Evolutionary conservation across 2,113 vertebrate genomes (phyloP).

Genomic region (Myiagra hebetior): DNA sequence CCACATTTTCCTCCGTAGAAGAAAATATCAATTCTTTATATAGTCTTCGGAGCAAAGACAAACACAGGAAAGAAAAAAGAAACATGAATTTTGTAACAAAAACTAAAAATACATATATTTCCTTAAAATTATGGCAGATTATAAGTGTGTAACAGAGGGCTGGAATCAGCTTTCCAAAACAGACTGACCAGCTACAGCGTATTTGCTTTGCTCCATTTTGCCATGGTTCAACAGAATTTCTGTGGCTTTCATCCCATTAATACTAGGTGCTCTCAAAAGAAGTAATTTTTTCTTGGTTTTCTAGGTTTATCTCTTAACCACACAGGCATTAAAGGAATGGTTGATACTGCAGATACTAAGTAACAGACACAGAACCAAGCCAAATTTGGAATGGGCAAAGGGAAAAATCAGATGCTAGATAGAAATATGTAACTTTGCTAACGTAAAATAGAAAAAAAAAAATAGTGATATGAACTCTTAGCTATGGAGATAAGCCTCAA

Average conservation of each 20-base stretch:
- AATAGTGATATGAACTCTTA: background rate
- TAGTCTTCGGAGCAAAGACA: background rate
- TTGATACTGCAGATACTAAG: background rate
- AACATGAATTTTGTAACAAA: background rate
- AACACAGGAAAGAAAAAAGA: background rate
- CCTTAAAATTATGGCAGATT: background rate
- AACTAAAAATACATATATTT: background rate
- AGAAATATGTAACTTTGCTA: background rate
- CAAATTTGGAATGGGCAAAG: background rate
- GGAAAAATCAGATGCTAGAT: background rate
- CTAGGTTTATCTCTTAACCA: background rate
- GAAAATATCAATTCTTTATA: background rate
- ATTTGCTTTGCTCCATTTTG: background rate
- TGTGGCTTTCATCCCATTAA: background rate
- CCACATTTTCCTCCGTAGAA: background rate
- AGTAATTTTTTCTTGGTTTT: background rate
- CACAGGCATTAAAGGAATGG: background rate
- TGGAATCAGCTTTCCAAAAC: background rate
- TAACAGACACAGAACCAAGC: background rate
- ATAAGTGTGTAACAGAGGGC: background rate
- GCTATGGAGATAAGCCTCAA: background rate
- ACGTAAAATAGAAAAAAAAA: background rate
- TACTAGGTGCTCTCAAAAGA: background rate
- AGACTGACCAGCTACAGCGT: background rate
- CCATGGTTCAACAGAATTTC: background rate